Evolutionary conservation across 2,888 invertebrate genomes (phyloP).

Genomic region (Azorinus chamasolen): DNA sequence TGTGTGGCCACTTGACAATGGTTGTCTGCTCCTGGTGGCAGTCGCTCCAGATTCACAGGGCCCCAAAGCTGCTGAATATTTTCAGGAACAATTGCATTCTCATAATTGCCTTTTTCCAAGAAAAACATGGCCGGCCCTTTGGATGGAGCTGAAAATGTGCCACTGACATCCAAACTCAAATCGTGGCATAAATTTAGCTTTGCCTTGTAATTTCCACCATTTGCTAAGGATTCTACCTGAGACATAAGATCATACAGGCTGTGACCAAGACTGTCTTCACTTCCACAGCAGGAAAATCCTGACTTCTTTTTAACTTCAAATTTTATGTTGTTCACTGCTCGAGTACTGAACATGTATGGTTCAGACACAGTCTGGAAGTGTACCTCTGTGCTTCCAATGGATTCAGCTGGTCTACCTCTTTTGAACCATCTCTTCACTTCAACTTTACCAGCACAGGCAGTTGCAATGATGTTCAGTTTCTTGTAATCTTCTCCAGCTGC

Average conservation of each 20-base stretch:
- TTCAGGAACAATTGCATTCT: constrained; percentile 45
- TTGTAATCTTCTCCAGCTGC: constrained; percentile 4
- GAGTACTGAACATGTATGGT: constrained; percentile 20
- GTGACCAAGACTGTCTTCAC: constrained; percentile 9
- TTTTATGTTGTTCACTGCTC: constrained; percentile 13
- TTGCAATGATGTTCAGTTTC: not conserved
- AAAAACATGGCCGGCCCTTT: constrained; percentile 31
- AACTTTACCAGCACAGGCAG: not conserved
- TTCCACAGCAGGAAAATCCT: constrained; percentile 29
- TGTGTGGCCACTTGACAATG: constrained; percentile 53
- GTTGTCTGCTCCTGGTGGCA: constrained; percentile 50
- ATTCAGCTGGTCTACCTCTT: not conserved
- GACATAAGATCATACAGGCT: constrained; percentile 37
- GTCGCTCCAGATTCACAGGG: constrained; percentile 48
- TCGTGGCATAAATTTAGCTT: not conserved
- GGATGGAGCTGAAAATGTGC: constrained; percentile 27
- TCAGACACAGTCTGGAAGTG: not conserved
- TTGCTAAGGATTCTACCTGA: constrained; percentile 6
- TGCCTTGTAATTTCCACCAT: not conserved
- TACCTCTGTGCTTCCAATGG: not conserved
- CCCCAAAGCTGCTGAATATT: constrained; percentile 51
- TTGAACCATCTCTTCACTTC: not conserved
- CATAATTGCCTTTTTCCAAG: constrained; percentile 42
- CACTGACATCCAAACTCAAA: constrained; percentile 19
- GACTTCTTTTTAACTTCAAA: constrained; percentile 2